Conservation (phyloP, 2,888 invertebrate genomes). For the Napeogenes inachia region DNA sequence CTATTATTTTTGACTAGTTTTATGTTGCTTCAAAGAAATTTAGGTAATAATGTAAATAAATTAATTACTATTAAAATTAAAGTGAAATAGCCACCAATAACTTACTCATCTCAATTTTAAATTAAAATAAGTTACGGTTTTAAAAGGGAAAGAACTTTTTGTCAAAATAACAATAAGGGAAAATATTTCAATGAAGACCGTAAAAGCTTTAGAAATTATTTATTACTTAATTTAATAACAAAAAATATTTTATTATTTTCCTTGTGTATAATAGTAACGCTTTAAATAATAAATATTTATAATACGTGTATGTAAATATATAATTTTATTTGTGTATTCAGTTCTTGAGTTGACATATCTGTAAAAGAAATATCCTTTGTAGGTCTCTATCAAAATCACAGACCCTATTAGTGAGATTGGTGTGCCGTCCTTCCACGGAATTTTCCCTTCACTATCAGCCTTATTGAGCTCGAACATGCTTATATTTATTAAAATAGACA, state of each 20-base stretch:
- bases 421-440: constrained; percentile 30
- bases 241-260: not conserved
- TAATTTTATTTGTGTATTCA: constrained; percentile 9
- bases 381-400: constrained; percentile 30
- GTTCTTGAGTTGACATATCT: constrained; percentile 26
- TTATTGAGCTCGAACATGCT: constrained; percentile 26
- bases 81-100: not conserved
- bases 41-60: not conserved
- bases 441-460: constrained; percentile 28
- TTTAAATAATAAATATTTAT: not conserved
- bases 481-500: constrained; percentile 20
- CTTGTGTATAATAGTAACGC: not conserved
- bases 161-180: not conserved
- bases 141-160: too few species aligned
- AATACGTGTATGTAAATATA: constrained; percentile 4
- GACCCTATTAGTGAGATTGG: constrained; percentile 38
- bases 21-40: constrained; percentile 34
- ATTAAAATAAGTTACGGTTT: too few species aligned
- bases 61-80: not conserved
- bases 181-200: not conserved
- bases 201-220: not conserved
- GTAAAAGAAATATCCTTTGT: constrained; percentile 27
- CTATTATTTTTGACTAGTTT: constrained; percentile 27
- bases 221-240: not conserved
- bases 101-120: too few species aligned